Base-by-base conservation (phyloP, 2,888 invertebrate species). In the Cinara cedri region DNA sequence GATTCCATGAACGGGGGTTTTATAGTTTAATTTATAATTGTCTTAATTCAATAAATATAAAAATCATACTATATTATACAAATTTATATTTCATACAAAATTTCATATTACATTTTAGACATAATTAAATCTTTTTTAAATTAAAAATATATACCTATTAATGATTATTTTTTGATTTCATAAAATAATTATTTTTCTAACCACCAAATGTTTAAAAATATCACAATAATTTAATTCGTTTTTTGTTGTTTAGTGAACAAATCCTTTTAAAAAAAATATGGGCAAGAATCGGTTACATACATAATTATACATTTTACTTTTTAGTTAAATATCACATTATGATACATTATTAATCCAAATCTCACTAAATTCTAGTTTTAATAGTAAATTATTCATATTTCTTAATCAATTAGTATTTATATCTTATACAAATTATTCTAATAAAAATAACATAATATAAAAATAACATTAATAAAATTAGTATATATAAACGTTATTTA, bases 141-240 rank as follows among this genome's bases (percentile, higher is more conserved):
- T 49, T 55, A 66, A 68, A 66, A 57, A 76, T 49, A 66, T 65
- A 65, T 34, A 44, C 6, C 21, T 65, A 66, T 21, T 46, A 14
- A 65, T 11, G 21, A 11, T 44, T 54, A 14, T 51, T 76, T 66
- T 66, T 66, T 57, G 55, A 66, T 66, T 66, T 66, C 26, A 68
- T 68, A 46, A 26, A 57, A 60, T 10, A 57, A 46, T 74, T n/a
- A 65, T 21, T 46, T 57, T 57, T 68, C 66, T 76, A 68, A 57
- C 57, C 76, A 76, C 76, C 57, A 46, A 76, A 68, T 46, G 26
- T 76, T 26, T 68, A 55, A 11, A 75, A 66, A 76, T 76, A 76
- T 76, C 66, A 76, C 76, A 76, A 76, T 76, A 46, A 34, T 49
- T 66, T 66, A 76, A 76, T 76, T 76, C 65, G 75, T 76, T 9